These are phyloP conservation scores for Zootoca vivipara DNA, from an alignment of 2,113 vertebrate species.

Conservation along the genomic window DNA sequence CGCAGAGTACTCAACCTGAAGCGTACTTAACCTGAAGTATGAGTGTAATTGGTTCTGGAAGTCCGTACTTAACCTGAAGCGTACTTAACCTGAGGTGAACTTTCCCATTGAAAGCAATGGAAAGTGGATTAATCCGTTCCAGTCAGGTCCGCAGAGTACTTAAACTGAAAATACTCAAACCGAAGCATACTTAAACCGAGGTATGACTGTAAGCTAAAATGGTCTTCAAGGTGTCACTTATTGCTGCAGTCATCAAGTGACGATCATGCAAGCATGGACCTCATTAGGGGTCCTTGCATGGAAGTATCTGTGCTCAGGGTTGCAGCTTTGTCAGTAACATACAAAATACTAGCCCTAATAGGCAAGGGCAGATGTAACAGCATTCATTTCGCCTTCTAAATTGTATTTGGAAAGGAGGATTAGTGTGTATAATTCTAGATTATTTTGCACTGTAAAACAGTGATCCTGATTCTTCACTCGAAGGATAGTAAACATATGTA, in stretches of 20 bases:
- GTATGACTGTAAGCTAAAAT: no score
- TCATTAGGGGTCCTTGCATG: background rate
- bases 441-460: background rate
- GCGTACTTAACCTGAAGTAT: no score
- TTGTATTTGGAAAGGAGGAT: slow-evolving; percentile 6
- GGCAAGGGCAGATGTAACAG: background rate
- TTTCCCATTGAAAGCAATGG: no score
- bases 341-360: background rate
- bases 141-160: no score
- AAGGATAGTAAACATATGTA: background rate
- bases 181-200: no score
- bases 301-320: background rate
- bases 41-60: no score
- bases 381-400: slow-evolving; percentile 18
- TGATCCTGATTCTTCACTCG: background rate
- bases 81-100: no score
- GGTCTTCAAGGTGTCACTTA: no score
- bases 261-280: background rate
- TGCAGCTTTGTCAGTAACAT: background rate
- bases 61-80: no score
- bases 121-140: no score
- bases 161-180: no score
- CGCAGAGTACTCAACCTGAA: no score
- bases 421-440: fast-evolving
- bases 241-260: background rate